Conservation (phyloP, 2,113 vertebrate species). For the Sapayoa aenigma region DNA sequence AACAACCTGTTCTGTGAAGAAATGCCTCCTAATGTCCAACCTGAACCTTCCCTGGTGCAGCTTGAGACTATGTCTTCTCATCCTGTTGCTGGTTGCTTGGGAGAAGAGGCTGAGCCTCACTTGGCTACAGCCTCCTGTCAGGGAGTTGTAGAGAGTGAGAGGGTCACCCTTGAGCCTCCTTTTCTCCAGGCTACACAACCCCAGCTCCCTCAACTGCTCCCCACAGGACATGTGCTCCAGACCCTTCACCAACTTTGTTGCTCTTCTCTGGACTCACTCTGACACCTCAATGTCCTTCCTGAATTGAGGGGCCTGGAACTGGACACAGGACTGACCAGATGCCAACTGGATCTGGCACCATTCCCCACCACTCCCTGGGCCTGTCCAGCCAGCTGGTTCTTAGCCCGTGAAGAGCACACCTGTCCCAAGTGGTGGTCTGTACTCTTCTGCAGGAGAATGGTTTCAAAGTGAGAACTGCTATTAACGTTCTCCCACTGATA, state of each 20-base stretch:
- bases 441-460: background rate
- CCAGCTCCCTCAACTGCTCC: too few relatives aligned
- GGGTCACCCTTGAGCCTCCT: background rate
- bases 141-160: background rate
- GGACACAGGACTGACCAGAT: too few relatives aligned
- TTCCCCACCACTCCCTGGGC: too few relatives aligned
- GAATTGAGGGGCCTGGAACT: background rate
- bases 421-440: too few relatives aligned
- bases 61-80: background rate
- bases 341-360: too few relatives aligned
- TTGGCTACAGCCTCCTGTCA: background rate
- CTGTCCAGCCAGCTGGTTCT: too few relatives aligned
- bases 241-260: too few relatives aligned
- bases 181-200: too few relatives aligned
- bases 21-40: too few relatives aligned
- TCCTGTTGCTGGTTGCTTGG: background rate
- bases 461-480: conserved; percentile 3
- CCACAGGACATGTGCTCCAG: too few relatives aligned
- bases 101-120: background rate
- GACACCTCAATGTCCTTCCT: background rate
- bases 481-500: background rate
- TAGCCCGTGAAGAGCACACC: too few relatives aligned
- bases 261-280: too few relatives aligned
- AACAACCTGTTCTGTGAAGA: background rate
- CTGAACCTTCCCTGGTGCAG: background rate